phyloP scores from a whole-genome alignment of 2,797 vertebrate species.

The Falco novaeseelandiae region DNA sequence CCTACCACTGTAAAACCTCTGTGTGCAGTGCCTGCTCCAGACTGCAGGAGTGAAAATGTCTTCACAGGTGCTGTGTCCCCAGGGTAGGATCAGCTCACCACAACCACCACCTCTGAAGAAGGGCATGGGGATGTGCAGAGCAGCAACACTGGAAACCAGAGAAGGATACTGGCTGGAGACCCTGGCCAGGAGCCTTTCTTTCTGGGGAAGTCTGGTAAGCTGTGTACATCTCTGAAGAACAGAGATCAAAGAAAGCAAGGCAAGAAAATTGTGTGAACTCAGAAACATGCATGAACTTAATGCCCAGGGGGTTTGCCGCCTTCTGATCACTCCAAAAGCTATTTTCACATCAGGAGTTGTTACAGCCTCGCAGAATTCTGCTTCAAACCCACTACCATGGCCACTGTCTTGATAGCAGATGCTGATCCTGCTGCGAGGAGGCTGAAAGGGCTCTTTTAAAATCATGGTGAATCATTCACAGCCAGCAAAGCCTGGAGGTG shows the following conservation, averaged over 20 bases:
- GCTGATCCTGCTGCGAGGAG: not conserved
- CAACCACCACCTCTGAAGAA: fast-evolving
- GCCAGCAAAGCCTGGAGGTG: not conserved
- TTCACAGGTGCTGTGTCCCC: fast-evolving
- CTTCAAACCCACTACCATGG: not conserved
- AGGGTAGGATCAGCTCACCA: not conserved
- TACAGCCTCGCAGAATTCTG: not conserved
- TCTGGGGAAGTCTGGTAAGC: not conserved
- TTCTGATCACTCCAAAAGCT: slow-evolving; percentile 20
- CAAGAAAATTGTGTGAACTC: not conserved
- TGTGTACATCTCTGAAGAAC: not conserved
- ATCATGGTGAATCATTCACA: not conserved
- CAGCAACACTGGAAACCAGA: not conserved
- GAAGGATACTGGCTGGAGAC: not conserved
- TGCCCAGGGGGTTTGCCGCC: not conserved
- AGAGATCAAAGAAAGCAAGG: not conserved
- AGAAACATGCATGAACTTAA: not conserved
- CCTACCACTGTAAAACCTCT: fast-evolving
- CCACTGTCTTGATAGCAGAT: not conserved
- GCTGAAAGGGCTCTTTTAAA: not conserved
- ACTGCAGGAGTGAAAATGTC: fast-evolving
- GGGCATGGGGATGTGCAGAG: fast-evolving
- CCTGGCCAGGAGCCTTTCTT: not conserved
- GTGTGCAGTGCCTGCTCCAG: fast-evolving
- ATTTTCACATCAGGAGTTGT: slow-evolving; percentile 10